A percentile compares a stretch with the other conserved stretches of the same genome.
Conservation (phyloP, 2,888 invertebrate species). For the Herminia tarsipennalis region DNA sequence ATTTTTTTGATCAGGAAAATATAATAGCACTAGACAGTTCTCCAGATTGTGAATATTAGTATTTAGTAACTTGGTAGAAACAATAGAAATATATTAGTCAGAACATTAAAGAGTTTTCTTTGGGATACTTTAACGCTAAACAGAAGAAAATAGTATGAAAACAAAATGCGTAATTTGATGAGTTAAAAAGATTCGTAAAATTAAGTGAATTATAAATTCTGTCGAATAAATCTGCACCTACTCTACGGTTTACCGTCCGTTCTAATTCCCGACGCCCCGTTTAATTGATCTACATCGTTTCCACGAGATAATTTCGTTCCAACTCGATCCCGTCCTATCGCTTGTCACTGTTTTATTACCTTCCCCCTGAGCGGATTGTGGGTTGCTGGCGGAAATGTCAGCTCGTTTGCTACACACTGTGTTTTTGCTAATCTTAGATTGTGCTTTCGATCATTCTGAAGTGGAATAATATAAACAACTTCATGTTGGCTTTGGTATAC, state of each 20-base stretch:
- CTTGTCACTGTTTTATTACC: constrained; percentile 56
- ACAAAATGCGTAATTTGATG: too few relatives aligned
- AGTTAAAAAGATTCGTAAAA: constrained; percentile 21
- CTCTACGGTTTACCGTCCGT: constrained; percentile 52
- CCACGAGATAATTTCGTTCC: constrained; percentile 61
- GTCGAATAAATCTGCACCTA: constrained; percentile 59
- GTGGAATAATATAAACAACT: too few relatives aligned
- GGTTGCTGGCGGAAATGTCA: constrained; percentile 42
- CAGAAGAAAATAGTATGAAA: too few relatives aligned
- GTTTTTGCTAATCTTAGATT: constrained; percentile 22
- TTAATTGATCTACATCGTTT: constrained; percentile 61
- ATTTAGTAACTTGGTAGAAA: too few relatives aligned
- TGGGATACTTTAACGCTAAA: too few relatives aligned
- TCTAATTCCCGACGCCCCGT: constrained; percentile 57
- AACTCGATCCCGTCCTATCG: constrained; percentile 55
- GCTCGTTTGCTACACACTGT: constrained; percentile 34
- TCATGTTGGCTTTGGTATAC: too few relatives aligned
- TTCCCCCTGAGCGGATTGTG: constrained; percentile 45
- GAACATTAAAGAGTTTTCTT: too few relatives aligned
- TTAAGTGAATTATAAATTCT: constrained; percentile 43
- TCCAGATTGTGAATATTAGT: too few relatives aligned
- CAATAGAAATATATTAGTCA: too few relatives aligned
- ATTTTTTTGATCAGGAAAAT: too few relatives aligned
- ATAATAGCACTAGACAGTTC: too few relatives aligned
- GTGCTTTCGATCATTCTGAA: too few relatives aligned